A percentile compares a stretch with the other conserved stretches of the same genome.
Evolutionary conservation across 2,888 invertebrate species (phyloP).

Genomic region (Argyra leucocephala): DNA sequence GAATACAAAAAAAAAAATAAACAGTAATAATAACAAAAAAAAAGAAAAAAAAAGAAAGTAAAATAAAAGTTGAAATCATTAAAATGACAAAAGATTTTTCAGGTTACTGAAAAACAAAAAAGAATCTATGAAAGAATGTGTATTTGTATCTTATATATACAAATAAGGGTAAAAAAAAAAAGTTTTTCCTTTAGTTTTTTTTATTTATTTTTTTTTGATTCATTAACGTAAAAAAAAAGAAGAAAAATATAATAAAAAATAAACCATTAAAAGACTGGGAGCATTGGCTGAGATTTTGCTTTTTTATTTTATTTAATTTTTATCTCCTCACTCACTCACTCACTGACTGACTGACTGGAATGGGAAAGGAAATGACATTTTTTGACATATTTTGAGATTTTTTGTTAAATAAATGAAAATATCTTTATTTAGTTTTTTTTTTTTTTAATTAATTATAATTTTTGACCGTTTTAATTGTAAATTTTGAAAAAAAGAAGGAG

Average conservation of each 20-base stretch:
- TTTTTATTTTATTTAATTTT: too few species aligned
- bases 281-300: background rate
- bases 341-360: too few species aligned
- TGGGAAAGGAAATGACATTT: too few species aligned
- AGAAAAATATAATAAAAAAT: background rate
- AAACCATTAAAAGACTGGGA: background rate
- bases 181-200: background rate
- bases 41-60: background rate
- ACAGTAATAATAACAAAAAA: too few species aligned
- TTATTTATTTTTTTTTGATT: background rate
- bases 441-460: too few species aligned
- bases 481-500: too few species aligned
- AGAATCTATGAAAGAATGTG: background rate
- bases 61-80: constrained; percentile 2
- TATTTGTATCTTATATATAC: background rate
- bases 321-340: too few species aligned
- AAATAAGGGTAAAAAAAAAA: background rate
- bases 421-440: too few species aligned
- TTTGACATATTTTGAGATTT: too few species aligned
- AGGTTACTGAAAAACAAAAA: background rate
- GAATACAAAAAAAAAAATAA: background rate
- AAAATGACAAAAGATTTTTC: background rate
- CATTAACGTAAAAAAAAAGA: background rate
- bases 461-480: too few species aligned
- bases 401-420: too few species aligned